Evolutionary conservation across 23 tunicate species (phyloP).

Genomic region (Halocynthia roretzi): DNA sequence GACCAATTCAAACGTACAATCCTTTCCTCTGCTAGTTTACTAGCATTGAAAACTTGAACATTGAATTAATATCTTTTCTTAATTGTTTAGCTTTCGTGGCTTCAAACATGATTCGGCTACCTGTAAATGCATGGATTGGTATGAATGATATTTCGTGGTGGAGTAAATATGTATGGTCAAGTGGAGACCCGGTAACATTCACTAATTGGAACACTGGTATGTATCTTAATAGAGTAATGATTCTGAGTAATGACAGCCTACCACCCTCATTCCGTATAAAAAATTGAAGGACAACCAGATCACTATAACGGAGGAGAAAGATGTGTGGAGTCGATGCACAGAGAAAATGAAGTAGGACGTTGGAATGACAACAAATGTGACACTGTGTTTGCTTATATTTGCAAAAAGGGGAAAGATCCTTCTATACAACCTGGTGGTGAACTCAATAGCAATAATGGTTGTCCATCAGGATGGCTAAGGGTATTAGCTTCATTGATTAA

Average conservation of each 20-base stretch:
- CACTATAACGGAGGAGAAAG: constrained; percentile 54
- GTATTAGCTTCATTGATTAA: neutral
- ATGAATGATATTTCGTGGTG: constrained; percentile 71
- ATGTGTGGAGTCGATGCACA: constrained; percentile 73
- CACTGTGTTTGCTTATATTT: constrained; percentile 39
- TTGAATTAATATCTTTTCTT: too few relatives aligned
- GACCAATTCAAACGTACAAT: too few relatives aligned
- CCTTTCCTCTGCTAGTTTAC: too few relatives aligned
- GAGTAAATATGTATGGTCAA: constrained; percentile 67
- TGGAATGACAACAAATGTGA: constrained; percentile 85
- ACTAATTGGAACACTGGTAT: constrained; percentile 81
- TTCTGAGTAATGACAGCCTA: neutral
- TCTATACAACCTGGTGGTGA: constrained; percentile 31
- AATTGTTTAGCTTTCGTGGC: constrained; percentile 64
- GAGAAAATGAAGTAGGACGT: constrained; percentile 48
- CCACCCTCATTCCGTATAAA: neutral
- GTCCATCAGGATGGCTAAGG: constrained; percentile 74
- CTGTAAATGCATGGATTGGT: constrained; percentile 77
- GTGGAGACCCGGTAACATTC: constrained; percentile 82
- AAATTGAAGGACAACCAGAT: constrained; percentile 72
- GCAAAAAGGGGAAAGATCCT: constrained; percentile 60
- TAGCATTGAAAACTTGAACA: too few relatives aligned
- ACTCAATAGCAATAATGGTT: constrained; percentile 54
- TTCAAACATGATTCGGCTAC: constrained; percentile 45
- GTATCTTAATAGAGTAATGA: neutral